A percentile compares a stretch with the other conserved stretches of the same genome.
Evolutionary conservation across 35 echinoderm and acorn worm genomes (phyloP).

Genomic region (Lytechinus pictus): DNA sequence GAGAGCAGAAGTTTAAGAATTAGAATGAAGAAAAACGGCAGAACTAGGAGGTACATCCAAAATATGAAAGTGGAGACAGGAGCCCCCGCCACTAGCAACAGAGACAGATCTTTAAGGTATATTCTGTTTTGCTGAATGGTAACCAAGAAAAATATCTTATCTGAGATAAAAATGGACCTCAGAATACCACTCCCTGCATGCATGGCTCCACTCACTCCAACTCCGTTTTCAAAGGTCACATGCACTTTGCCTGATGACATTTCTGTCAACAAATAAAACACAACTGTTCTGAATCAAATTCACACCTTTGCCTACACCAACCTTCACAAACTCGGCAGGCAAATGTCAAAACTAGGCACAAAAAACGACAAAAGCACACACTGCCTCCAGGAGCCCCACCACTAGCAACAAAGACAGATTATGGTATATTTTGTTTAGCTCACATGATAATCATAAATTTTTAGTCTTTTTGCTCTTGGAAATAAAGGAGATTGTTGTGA

Average conservation of each 20-base stretch:
- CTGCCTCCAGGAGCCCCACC: neutral
- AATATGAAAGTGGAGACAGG: too few relatives aligned
- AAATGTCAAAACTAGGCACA: neutral
- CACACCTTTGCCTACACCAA: neutral
- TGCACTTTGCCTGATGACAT: neutral
- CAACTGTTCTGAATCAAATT: neutral
- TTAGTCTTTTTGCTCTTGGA: neutral
- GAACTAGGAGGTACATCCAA: too few relatives aligned
- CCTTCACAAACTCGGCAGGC: neutral
- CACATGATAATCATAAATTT: neutral
- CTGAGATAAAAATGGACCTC: too few relatives aligned
- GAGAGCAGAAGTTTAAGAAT: too few relatives aligned
- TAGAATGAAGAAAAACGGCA: too few relatives aligned
- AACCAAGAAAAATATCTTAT: neutral
- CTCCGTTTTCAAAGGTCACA: neutral
- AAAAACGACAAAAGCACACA: neutral
- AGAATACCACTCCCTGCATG: too few relatives aligned
- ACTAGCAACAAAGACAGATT: neutral
- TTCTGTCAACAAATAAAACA: constrained; percentile 20
- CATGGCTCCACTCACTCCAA: neutral
- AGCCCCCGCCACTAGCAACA: too few relatives aligned
- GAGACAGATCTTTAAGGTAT: neutral
- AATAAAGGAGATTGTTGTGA: neutral
- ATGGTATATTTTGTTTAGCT: neutral
- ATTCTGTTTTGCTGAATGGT: neutral